Percentiles rank a stretch among this genome's conserved stretches.
phyloP scores from a whole-genome alignment of 2,113 vertebrate species.

The Hippotragus niger region DNA sequence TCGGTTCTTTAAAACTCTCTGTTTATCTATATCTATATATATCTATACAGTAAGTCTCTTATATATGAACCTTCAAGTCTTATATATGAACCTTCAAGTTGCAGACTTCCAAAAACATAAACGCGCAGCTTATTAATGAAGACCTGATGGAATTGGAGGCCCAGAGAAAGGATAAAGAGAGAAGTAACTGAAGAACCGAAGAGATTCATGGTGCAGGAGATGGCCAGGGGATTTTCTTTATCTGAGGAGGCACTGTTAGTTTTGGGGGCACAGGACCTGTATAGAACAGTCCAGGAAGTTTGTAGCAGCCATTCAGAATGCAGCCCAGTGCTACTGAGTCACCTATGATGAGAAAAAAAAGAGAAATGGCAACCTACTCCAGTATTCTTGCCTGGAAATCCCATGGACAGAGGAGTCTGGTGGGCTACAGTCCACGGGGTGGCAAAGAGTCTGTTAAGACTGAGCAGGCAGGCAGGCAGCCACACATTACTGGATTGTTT shows the following conservation, averaged over 20 bases:
- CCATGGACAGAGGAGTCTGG: neutral
- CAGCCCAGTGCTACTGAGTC: neutral
- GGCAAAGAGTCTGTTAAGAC: neutral
- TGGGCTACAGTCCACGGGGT: neutral
- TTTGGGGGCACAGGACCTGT: neutral
- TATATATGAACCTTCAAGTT: neutral
- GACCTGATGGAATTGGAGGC: neutral
- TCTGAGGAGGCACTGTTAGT: neutral
- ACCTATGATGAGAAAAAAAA: neutral
- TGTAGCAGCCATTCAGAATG: neutral
- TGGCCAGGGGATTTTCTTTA: neutral
- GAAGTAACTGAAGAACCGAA: neutral
- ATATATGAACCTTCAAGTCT: neutral
- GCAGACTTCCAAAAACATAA: neutral
- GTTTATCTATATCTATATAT: neutral
- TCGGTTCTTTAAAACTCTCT: neutral
- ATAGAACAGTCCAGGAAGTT: neutral
- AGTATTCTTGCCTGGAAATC: neutral
- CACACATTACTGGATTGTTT: neutral
- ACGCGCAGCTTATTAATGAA: neutral
- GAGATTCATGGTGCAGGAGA: neutral
- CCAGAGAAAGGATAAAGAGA: neutral
- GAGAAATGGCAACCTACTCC: neutral
- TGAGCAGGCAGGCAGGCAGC: neutral
- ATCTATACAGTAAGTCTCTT: neutral